These are phyloP conservation scores for Sycophila texana DNA, from an alignment of 2,888 invertebrate species.

Conservation along the genomic window DNA sequence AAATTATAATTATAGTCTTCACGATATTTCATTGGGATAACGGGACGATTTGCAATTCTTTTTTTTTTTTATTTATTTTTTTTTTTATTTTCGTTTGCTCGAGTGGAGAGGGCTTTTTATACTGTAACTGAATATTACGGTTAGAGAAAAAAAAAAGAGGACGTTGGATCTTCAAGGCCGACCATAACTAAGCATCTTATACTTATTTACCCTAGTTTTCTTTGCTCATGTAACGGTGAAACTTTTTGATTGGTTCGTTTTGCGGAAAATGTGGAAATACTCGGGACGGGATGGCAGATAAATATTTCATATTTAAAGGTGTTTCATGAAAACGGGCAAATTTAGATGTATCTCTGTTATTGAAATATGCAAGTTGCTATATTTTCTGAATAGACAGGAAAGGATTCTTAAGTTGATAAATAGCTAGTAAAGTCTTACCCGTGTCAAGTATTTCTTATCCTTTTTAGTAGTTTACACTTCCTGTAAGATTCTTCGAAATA, in stretches of 20 bases:
- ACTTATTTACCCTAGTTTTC: slow-evolving; percentile 21
- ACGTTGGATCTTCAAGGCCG: slow-evolving; percentile 15
- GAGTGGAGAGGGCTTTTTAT: slow-evolving; percentile 5
- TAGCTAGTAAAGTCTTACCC: too few species aligned
- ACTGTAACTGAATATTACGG: slow-evolving; percentile 24
- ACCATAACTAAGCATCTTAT: slow-evolving; percentile 16
- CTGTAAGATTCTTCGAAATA: too few species aligned
- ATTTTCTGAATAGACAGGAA: too few species aligned
- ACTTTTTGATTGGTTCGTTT: not conserved
- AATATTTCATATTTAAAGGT: too few species aligned
- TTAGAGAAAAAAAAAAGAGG: not conserved
- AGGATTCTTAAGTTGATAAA: too few species aligned
- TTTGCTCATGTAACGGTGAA: slow-evolving; percentile 20
- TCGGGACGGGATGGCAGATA: not conserved
- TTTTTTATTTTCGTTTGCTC: not conserved
- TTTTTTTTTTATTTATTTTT: slow-evolving; percentile 17
- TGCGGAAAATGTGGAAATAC: not conserved
- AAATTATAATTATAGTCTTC: too few species aligned
- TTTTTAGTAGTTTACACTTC: too few species aligned
- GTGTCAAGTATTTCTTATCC: too few species aligned
- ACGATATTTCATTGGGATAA: too few species aligned
- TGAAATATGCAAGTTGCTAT: too few species aligned
- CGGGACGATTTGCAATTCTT: not conserved
- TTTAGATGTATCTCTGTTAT: too few species aligned
- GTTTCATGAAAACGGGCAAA: too few species aligned